Conservation (phyloP, 2,797 vertebrate genomes). For the Lepidocolaptes lacrymiger region DNA sequence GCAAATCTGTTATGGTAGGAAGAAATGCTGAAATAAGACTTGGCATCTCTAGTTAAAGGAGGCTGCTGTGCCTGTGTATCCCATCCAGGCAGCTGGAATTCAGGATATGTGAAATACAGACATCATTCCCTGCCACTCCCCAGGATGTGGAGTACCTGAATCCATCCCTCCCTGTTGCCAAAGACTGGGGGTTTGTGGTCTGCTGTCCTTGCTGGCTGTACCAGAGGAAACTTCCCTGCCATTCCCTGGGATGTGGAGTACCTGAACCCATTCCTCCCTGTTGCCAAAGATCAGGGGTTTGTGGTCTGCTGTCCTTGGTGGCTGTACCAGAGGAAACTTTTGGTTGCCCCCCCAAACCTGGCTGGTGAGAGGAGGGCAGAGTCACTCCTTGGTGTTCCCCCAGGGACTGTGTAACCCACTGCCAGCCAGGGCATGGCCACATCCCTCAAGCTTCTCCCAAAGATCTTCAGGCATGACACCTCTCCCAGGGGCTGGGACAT, state of each 20-base stretch:
- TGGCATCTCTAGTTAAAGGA: neutral
- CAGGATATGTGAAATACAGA: rapidly evolving
- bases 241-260: neutral
- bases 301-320: neutral
- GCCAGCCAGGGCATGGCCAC: neutral
- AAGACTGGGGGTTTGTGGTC: neutral
- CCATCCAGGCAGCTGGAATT: neutral
- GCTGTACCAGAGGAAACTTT: neutral
- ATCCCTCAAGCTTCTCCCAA: neutral
- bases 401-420: neutral
- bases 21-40: neutral
- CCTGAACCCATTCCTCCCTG: neutral
- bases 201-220: neutral
- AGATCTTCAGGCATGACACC: neutral
- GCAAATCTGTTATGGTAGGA: neutral
- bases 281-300: neutral
- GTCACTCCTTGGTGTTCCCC: neutral
- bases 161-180: neutral
- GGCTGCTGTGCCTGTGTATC: neutral
- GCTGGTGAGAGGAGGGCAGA: neutral
- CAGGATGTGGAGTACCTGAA: neutral
- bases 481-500: neutral
- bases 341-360: neutral
- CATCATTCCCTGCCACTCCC: neutral
- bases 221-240: neutral